Base-by-base conservation (phyloP, 2,797 vertebrate genomes). In the Sparidentex hasta region DNA sequence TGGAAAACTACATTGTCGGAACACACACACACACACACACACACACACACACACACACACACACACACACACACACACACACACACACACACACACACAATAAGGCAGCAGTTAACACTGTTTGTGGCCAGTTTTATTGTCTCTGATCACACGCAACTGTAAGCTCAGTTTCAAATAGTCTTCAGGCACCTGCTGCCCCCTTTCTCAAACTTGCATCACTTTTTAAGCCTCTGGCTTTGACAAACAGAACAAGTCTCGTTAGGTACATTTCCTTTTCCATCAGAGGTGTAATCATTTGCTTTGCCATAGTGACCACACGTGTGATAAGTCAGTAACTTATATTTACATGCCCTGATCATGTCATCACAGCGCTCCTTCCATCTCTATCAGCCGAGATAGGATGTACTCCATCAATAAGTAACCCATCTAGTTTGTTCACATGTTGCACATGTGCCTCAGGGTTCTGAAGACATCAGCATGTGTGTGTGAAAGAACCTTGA, bases 121-220 rank as follows among this genome's bases (percentile, higher is more conserved):
- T 65, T 54, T 65, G 62, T 20, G 44, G 48, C 59, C 51, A 52
- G 62, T 65, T 82, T 85, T 66, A 77, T 81, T 85, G 74, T 86
- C 68, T 70, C 18, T n/a, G 43, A 52, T 46, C 47, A 29, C 3
- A 57, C 44, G 25, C 56, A 65, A 80, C 71, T 80, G 52, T 59
- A 57, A 85, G 78, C 73, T 74, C 70, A 84, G 79, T 86, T 81
- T 59, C 67, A 71, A 61, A 72, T 56, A 54, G 44, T 90, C 84
- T 78, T 29, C 43, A n/a, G 56, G 63, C 86, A 87, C 86, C 84
- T 88, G 84, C 66, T 77, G 56, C 25, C 56, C 23, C n/a, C 65
- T 65, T 33, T 66, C 65, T 27, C 12, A 23, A 64, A 80, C 5
- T 18, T 75, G 64, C 48, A 44, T 63, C 64, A 23, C 23, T 65